These are phyloP conservation scores for Callocephalon fimbriatum DNA, from an alignment of 2,113 vertebrate species.

Conservation along the genomic window DNA sequence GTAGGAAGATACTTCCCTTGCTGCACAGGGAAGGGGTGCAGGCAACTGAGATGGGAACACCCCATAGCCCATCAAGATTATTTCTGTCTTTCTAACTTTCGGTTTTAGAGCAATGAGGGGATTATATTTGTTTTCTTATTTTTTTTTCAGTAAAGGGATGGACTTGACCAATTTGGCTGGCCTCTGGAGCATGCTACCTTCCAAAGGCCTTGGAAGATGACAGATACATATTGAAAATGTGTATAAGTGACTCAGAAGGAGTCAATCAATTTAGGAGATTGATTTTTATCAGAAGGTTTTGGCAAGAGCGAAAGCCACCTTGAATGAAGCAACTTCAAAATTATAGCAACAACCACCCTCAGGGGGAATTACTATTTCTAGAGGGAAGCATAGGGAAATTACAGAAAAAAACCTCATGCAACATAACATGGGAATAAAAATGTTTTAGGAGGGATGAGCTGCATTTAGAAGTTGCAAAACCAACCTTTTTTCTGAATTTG, in stretches of 20 bases:
- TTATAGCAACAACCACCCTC: not conserved
- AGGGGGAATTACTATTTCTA: not conserved
- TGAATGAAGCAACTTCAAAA: not conserved
- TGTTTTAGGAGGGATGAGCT: not conserved
- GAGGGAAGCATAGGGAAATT: not conserved
- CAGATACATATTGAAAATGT: not conserved
- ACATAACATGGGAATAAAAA: not conserved
- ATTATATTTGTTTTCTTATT: not conserved
- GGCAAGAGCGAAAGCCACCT: not conserved
- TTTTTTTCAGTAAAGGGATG: not conserved
- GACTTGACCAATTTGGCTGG: not conserved
- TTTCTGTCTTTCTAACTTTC: not conserved
- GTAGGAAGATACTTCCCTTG: accelerated
- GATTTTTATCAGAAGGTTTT: not conserved
- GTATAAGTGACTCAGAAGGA: not conserved
- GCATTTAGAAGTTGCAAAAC: not conserved
- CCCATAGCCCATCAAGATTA: accelerated
- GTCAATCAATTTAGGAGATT: accelerated
- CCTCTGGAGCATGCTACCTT: not conserved
- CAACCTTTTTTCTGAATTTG: not conserved
- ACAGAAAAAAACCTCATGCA: not conserved
- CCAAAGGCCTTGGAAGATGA: not conserved
- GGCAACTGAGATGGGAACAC: not conserved
- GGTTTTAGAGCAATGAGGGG: not conserved
- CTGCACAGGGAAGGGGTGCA: accelerated